Evolutionary conservation across 2,888 invertebrate genomes (phyloP).

Genomic region (Quadriops clusia): DNA sequence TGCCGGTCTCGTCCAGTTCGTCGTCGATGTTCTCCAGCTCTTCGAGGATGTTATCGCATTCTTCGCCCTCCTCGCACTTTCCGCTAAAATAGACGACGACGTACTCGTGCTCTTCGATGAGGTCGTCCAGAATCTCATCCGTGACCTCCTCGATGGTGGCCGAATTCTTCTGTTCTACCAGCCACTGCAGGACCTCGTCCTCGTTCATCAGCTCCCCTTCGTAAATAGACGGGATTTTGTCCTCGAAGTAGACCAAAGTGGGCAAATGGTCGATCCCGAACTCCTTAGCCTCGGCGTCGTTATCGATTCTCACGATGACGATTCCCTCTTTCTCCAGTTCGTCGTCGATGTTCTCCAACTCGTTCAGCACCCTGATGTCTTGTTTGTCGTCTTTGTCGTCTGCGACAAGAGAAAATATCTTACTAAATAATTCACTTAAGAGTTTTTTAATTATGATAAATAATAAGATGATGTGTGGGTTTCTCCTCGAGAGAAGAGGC

Average conservation of each 20-base stretch:
- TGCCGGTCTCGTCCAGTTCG: conserved; percentile 84
- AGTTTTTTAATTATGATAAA: no score
- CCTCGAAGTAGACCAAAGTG: conserved; percentile 78
- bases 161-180: conserved; percentile 74
- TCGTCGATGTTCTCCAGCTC: conserved; percentile 88
- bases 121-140: conserved; percentile 73
- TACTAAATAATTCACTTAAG: no score
- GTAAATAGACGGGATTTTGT: conserved; percentile 81
- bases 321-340: conserved; percentile 83
- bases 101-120: conserved; percentile 84
- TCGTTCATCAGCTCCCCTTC: conserved; percentile 87
- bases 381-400: conserved; percentile 86
- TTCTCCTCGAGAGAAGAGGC: no score
- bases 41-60: conserved; percentile 73
- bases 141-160: conserved; percentile 92
- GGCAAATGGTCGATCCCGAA: conserved; percentile 83
- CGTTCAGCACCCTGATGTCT: conserved; percentile 75
- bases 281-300: conserved; percentile 81
- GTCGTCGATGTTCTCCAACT: conserved; percentile 86
- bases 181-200: conserved; percentile 83
- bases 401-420: conserved; percentile 34
- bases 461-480: no score
- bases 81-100: conserved; percentile 91
- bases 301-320: conserved; percentile 81
- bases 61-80: conserved; percentile 75